Percentiles rank a stretch among this genome's conserved stretches.
Evolutionary conservation across 2,113 vertebrate genomes (phyloP).

Genomic region (Melanocharis versteri): DNA sequence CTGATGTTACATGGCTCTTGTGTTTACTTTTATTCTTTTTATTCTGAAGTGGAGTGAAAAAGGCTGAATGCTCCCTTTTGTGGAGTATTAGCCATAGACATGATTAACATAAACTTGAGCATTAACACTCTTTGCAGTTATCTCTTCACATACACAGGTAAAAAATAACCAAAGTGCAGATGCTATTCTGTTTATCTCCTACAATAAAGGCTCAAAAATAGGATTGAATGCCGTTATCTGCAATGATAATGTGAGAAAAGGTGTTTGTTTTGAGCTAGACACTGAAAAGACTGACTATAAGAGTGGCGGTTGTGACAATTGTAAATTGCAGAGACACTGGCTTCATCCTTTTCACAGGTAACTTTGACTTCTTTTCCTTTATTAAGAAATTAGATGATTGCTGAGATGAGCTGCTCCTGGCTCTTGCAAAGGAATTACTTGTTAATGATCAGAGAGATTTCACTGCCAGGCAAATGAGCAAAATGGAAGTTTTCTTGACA

Average conservation of each 20-base stretch:
- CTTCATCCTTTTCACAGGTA: background rate
- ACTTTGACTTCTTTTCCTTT: background rate
- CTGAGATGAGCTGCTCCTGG: background rate
- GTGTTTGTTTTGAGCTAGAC: background rate
- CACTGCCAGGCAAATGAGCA: background rate
- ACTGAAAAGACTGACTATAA: background rate
- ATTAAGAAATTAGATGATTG: background rate
- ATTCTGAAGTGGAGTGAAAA: background rate
- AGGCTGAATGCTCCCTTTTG: background rate
- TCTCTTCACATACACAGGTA: background rate
- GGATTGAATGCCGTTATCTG: background rate
- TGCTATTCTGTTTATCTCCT: constrained; percentile 17
- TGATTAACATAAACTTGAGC: background rate
- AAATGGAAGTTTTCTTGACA: background rate
- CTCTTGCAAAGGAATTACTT: background rate
- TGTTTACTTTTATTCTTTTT: background rate
- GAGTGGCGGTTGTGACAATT: background rate
- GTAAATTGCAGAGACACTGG: background rate
- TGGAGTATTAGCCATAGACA: background rate
- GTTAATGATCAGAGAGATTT: background rate
- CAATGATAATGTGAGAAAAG: background rate
- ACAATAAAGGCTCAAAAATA: constrained; percentile 6
- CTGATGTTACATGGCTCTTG: background rate
- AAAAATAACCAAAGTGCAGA: background rate
- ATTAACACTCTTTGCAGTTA: background rate